Evolutionary conservation across 1,140 invertebrate genomes (phyloP).

Genomic region (Theocolax elegans): DNA sequence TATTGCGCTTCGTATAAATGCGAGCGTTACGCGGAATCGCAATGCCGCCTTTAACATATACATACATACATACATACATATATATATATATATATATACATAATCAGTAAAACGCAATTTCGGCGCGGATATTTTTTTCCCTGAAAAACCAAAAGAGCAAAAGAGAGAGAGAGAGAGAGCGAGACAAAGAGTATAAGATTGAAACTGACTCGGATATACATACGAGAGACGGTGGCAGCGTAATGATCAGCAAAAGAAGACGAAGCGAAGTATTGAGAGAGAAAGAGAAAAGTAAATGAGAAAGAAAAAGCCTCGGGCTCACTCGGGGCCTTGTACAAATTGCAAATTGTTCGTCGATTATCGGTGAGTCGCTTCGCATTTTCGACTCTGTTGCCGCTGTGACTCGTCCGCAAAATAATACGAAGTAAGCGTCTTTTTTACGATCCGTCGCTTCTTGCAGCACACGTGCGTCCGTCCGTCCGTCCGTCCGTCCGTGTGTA

Average conservation of each 20-base stretch:
- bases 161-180: neutral
- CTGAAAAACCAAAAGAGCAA: neutral
- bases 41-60: slow-evolving; percentile 16
- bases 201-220: too few relatives aligned
- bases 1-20: neutral
- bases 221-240: neutral
- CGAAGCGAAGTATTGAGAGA: neutral
- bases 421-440: slow-evolving; percentile 15
- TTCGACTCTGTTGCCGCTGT: neutral
- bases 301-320: slow-evolving; percentile 25
- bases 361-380: slow-evolving; percentile 15
- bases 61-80: neutral
- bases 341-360: slow-evolving; percentile 43
- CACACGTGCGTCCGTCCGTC: neutral
- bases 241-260: neutral
- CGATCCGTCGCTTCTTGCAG: neutral
- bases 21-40: slow-evolving; percentile 13
- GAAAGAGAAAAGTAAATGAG: neutral
- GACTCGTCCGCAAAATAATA: neutral
- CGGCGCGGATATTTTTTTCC: neutral
- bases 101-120: slow-evolving; percentile 21
- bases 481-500: too few relatives aligned
- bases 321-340: slow-evolving; percentile 19
- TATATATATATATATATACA: too few relatives aligned
- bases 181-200: neutral